phyloP scores from a whole-genome alignment of 92 coral and sea anemone species.

The Epizoanthus ramosus region DNA sequence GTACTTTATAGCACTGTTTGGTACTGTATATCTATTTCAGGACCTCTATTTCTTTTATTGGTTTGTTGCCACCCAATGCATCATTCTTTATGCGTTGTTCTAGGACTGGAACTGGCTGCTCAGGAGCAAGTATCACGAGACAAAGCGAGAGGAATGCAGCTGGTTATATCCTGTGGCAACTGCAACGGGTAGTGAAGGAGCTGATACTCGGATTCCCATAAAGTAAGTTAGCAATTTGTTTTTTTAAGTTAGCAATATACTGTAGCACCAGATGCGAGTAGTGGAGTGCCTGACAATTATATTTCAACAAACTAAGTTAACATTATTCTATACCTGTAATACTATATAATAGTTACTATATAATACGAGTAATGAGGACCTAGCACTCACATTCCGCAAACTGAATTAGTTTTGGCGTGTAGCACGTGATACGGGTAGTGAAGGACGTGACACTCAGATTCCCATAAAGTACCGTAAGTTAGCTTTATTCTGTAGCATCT shows the following conservation, averaged over 20 bases:
- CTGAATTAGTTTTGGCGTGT: too few species aligned
- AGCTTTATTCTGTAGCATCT: neutral
- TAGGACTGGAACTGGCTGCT: conserved; percentile 80
- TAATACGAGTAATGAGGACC: too few species aligned
- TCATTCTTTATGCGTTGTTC: neutral
- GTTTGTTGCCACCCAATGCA: too few species aligned
- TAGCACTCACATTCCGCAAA: too few species aligned
- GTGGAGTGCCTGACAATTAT: neutral
- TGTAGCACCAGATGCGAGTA: neutral
- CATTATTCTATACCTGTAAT: neutral
- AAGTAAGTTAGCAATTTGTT: conserved; percentile 11
- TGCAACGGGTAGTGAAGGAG: conserved; percentile 9
- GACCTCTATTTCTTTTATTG: too few species aligned
- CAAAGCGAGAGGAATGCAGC: conserved; percentile 29
- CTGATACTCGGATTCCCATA: neutral
- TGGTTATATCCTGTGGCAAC: conserved; percentile 37
- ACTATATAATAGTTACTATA: too few species aligned
- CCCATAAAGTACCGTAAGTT: too few species aligned
- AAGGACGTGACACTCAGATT: too few species aligned
- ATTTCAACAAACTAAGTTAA: conserved; percentile 3
- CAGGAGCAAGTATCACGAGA: conserved; percentile 56
- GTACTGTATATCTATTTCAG: too few species aligned
- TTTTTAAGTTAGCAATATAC: conserved; percentile 44
- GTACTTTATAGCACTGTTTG: neutral
- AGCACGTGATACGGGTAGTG: too few species aligned